Conservation (phyloP, 2,113 vertebrate species). For the Perca flavescens region DNA sequence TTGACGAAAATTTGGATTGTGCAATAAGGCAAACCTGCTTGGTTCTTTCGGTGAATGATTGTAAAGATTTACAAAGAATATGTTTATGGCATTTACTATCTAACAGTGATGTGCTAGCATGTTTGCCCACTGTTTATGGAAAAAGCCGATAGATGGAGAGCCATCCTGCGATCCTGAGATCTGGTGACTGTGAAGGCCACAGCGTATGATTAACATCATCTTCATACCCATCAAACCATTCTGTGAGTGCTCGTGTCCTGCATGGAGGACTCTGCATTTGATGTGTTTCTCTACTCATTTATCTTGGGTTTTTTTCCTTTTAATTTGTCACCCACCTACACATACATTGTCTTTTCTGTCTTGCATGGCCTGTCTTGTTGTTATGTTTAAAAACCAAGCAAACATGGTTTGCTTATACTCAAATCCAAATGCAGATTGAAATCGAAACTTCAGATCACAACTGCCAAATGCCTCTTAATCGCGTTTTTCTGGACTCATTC, state of each 20-base stretch:
- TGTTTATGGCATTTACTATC: too few relatives aligned
- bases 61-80: too few relatives aligned
- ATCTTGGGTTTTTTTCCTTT: not conserved
- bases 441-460: not conserved
- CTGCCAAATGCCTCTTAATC: not conserved
- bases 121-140: too few relatives aligned
- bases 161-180: not conserved
- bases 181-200: not conserved
- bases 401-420: constrained; percentile 25
- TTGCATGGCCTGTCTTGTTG: not conserved
- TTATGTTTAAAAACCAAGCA: constrained; percentile 26
- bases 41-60: too few relatives aligned
- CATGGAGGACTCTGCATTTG: not conserved
- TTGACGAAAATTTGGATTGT: too few relatives aligned
- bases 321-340: constrained; percentile 12
- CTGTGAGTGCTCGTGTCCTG: not conserved
- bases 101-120: too few relatives aligned
- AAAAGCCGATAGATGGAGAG: too few relatives aligned
- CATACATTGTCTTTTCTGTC: not conserved
- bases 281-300: not conserved
- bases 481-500: constrained; percentile 9
- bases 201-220: not conserved
- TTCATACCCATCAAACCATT: not conserved
- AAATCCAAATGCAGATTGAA: constrained; percentile 1
- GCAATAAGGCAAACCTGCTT: too few relatives aligned